Base-by-base conservation (phyloP, 2,888 invertebrate genomes). In the Syrphus vitripennis region DNA sequence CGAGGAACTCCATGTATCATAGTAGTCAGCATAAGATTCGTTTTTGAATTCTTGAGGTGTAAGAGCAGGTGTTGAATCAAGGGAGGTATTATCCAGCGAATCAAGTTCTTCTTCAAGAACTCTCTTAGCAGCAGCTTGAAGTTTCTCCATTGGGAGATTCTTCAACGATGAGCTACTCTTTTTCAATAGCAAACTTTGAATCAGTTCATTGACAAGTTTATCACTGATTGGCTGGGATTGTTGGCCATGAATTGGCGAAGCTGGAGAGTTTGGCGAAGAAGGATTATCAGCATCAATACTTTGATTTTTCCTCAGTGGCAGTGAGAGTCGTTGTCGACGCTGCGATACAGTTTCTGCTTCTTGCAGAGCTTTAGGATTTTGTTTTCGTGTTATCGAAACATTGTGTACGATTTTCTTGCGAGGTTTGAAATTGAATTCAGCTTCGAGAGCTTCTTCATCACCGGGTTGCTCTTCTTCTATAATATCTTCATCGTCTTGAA, bases 401-500 rank as follows among this genome's bases (percentile, higher is more conserved):
- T 93, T 93, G 87, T 93, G 92, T 0, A 93, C 89, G 40, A 93
- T 92, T 88, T 90, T 92, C 50, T 91, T 90, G 4, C 91, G 89
- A 19, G 91, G 91, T 53, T 89, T 91, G 0, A 90, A 72, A 21
- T 91, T 91, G 7, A 89, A 89, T 71, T 92, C 91, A 29, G 65
- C 21, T 76, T 88, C 42, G 55, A 67, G 29, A 82, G 82, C 26
- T 82, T 88, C 83, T 55, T 92, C 91, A 7, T 90, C 90, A 16
- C 84, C 89, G 88, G 74, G 90, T 91, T 63, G 90, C 90, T 75
- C 70, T 19, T 81, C 78, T 12, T 88, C 88, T 45, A 83, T 65
- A 3, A 90, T 89, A 55, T 93, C 93, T 89, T 93, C 93, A 88
- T 94, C 95, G 61, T 95, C 94, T 90, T 95, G 95, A 24, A 96